phyloP scores from a whole-genome alignment of 2,888 invertebrate species.

The Automeris io region DNA sequence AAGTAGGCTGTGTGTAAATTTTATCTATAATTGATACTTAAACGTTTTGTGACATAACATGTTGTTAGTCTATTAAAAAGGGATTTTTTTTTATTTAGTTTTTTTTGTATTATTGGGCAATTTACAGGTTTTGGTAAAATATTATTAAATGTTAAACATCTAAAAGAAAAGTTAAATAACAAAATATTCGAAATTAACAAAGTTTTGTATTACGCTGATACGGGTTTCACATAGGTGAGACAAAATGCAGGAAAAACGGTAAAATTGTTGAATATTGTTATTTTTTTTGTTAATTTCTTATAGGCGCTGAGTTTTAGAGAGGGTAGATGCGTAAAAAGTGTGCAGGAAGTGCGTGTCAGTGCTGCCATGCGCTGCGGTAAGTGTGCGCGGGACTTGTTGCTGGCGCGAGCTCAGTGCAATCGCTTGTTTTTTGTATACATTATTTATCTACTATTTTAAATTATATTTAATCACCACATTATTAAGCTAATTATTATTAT shows the following conservation, averaged over 20 bases:
- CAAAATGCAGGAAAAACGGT: conserved; percentile 36
- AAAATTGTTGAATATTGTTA: conserved; percentile 47
- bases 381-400: conserved; percentile 32
- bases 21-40: too few species aligned
- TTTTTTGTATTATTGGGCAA: too few species aligned
- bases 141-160: neutral
- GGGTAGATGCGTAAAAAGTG: conserved; percentile 49
- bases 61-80: too few species aligned
- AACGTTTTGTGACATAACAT: too few species aligned
- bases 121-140: too few species aligned
- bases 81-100: too few species aligned
- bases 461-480: neutral
- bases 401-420: conserved; percentile 13
- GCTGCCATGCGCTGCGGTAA: conserved; percentile 61
- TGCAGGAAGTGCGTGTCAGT: conserved; percentile 47
- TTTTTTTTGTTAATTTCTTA: conserved; percentile 55
- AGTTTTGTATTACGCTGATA: conserved; percentile 5
- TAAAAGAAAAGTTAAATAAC: neutral
- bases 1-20: too few species aligned
- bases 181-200: conserved; percentile 3
- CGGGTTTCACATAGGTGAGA: conserved; percentile 26
- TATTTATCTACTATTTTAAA: conserved; percentile 3
- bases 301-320: conserved; percentile 68
- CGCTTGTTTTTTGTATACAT: neutral
- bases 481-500: neutral